Evolutionary conservation across 2,113 vertebrate species (phyloP), one percentile per base, ranked within the genome.

Genomic region (Bagarius yarrelli): DNA sequence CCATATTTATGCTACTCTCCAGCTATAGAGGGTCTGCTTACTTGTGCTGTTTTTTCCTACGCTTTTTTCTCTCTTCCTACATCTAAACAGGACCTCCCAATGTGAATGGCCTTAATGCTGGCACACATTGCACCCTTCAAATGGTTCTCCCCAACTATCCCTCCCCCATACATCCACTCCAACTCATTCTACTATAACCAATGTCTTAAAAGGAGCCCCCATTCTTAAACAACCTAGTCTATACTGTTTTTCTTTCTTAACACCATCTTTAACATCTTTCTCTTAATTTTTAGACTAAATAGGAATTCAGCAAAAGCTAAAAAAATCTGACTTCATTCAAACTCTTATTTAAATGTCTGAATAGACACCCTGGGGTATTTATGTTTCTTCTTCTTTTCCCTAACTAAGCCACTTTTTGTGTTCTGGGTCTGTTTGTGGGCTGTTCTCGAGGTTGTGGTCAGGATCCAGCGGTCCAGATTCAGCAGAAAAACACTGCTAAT

Each of bases 51-150:
- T 76, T 56, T n/a, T 36, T 76, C 72, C 85, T 87, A 87, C 85
- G 80, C 88, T 83, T 83, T 83, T 83, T 87, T 87, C 87, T 86
- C 44, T 86, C 82, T 84, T 86, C 84, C 89, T 86, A 80, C 84
- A 85, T 91, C 93, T 91, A 93, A 94, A 94, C 92, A 93, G 90
- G 94, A 95, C 94, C 94, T 93, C 94, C 94, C 92, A 93, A 90
- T 81, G 84, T 89, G 92, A 91, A 80, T 87, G 87, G 83, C 86
- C 86, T n/a, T 60, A 72, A 59, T 73, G 63, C 73, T 81, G 81
- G 73, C 75, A 86, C 75, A 86, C 55, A 64, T 79, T 56, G 50
- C 79, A 79, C 64, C 78, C 61, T 66, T 72, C 79, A 83, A 85
- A 82, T 78, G 82, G 80, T 81, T 87, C 60, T 4, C 52, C 78